These are phyloP conservation scores for Geophilus truncorum DNA, from an alignment of 2,888 invertebrate species.

Conservation along the genomic window DNA sequence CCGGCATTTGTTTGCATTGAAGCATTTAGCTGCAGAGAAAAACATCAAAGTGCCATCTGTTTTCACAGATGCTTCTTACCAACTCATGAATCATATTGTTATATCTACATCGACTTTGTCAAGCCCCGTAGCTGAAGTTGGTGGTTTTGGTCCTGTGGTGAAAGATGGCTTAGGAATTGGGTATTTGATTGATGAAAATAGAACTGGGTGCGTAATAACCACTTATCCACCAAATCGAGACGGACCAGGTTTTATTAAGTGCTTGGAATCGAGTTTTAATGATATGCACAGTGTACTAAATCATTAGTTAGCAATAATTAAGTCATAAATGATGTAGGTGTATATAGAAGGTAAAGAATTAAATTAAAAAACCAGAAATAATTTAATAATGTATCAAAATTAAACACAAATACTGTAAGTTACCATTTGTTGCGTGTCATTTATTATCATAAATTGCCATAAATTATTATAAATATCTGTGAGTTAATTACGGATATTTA, in stretches of 20 bases:
- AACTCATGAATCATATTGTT: constrained; percentile 75
- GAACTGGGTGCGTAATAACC: constrained; percentile 75
- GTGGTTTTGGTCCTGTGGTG: constrained; percentile 91
- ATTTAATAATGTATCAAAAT: no score
- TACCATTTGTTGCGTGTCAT: no score
- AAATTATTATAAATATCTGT: no score
- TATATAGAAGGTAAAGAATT: no score
- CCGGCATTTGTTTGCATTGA: constrained; percentile 85
- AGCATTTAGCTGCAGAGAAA: constrained; percentile 60
- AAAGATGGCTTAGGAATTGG: constrained; percentile 87
- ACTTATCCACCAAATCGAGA: constrained; percentile 67
- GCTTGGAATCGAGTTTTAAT: constrained; percentile 65
- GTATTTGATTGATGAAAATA: constrained; percentile 77
- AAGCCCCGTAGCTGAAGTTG: constrained; percentile 76
- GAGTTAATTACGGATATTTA: no score
- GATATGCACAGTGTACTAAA: constrained; percentile 56
- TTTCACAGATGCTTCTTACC: constrained; percentile 71
- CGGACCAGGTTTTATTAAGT: constrained; percentile 65
- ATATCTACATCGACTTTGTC: constrained; percentile 92
- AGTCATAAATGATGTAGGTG: neutral
- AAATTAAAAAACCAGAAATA: no score
- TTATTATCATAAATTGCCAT: no score
- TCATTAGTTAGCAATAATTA: neutral
- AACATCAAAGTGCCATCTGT: constrained; percentile 57
- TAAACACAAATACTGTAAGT: no score